Evolutionary conservation across 2,888 invertebrate species (phyloP).

Genomic region (Xestia ashworthii): DNA sequence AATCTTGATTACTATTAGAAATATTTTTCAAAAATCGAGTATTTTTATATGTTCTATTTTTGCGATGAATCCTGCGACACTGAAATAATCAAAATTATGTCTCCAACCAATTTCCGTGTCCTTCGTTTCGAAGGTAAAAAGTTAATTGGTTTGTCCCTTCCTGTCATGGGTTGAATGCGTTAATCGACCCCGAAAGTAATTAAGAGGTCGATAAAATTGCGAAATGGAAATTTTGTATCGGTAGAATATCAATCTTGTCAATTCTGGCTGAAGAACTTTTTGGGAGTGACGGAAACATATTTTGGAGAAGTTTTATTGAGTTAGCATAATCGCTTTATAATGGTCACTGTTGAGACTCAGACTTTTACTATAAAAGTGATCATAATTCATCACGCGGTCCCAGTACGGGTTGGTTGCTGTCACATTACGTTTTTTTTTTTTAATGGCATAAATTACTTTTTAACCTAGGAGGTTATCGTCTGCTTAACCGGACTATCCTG

Average conservation of each 20-base stretch:
- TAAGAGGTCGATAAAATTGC: constrained; percentile 22
- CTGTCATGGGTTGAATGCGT: constrained; percentile 16
- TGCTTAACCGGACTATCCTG: no score
- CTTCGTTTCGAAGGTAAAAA: constrained; percentile 24
- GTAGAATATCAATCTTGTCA: constrained; percentile 4
- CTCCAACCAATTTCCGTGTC: constrained; percentile 11
- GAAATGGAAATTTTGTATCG: constrained; percentile 25
- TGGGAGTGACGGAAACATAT: not conserved
- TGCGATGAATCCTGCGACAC: not conserved
- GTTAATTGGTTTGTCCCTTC: constrained; percentile 45
- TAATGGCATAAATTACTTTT: no score
- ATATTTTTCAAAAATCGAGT: no score
- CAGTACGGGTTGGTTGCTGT: not conserved
- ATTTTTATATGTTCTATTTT: not conserved
- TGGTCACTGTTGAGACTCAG: not conserved
- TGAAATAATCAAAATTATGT: constrained; percentile 16
- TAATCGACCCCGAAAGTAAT: constrained; percentile 38
- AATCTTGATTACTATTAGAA: no score
- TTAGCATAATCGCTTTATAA: not conserved
- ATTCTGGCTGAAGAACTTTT: not conserved
- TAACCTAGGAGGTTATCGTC: no score
- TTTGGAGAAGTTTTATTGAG: not conserved
- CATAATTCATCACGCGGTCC: not conserved
- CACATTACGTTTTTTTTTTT: not conserved
- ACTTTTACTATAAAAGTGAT: not conserved